Evolutionary conservation across 2,113 vertebrate species (phyloP).

Genomic region (Ammodytes dubius): DNA sequence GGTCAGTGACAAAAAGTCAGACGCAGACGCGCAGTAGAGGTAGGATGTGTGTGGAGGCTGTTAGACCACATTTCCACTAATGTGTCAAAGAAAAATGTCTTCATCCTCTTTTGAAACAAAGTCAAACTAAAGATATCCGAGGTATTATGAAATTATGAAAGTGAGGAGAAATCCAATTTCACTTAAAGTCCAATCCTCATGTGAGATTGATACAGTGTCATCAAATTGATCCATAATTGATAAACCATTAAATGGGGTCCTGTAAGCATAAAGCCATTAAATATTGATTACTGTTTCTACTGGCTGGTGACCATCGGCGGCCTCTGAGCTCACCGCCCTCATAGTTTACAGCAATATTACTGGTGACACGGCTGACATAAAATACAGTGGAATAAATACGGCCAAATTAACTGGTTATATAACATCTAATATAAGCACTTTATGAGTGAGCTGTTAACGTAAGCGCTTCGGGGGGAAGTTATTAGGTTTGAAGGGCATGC

Average conservation of each 20-base stretch:
- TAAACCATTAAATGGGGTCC: neutral
- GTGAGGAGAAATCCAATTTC: neutral
- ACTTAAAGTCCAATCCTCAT: neutral
- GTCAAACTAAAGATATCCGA: neutral
- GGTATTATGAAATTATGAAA: neutral
- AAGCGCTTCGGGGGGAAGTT: constrained; percentile 38
- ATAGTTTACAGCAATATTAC: constrained; percentile 34
- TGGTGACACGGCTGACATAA: constrained; percentile 43
- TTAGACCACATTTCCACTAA: too few relatives aligned
- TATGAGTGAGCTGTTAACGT: constrained; percentile 58
- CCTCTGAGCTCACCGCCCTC: constrained; percentile 31
- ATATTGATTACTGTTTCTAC: constrained; percentile 28
- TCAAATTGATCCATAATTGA: neutral
- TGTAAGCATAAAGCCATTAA: constrained; percentile 1
- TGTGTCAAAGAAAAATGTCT: neutral
- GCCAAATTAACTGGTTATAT: constrained; percentile 64
- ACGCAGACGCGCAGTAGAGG: neutral
- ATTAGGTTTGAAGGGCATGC: constrained; percentile 65
- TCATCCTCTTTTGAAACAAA: neutral
- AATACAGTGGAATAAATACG: constrained; percentile 55
- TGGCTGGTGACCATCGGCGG: constrained; percentile 24
- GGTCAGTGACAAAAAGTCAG: too few relatives aligned
- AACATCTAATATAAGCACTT: constrained; percentile 62
- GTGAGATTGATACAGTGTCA: neutral
- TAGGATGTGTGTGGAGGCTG: neutral